Percentiles rank a stretch among this genome's conserved stretches.
Evolutionary conservation across 1,140 invertebrate genomes (phyloP).

Genomic region (Planococcus citri): DNA sequence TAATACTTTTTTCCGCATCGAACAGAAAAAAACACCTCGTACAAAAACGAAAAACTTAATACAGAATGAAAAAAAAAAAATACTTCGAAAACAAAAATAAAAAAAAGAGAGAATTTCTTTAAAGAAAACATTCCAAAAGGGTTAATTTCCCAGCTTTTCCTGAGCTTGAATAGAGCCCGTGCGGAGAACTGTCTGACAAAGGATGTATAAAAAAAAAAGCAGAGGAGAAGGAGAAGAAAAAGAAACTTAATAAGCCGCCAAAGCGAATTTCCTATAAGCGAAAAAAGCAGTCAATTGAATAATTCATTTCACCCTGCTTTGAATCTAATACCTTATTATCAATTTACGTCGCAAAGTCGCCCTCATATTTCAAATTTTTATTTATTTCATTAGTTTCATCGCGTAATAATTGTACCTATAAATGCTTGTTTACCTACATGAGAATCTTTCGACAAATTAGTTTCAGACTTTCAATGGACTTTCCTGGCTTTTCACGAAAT

Average conservation of each 20-base stretch:
- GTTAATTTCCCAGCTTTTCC: slow-evolving; percentile 1
- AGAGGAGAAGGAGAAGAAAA: too few relatives aligned
- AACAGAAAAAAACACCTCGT: background rate
- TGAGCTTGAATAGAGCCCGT: background rate
- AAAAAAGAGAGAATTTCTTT: background rate
- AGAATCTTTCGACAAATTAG: too few relatives aligned
- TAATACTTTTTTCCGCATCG: background rate
- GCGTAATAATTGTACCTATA: background rate
- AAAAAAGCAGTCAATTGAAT: background rate
- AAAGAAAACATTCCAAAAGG: background rate
- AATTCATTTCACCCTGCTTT: background rate
- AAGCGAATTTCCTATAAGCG: background rate
- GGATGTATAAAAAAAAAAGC: background rate
- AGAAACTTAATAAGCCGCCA: background rate
- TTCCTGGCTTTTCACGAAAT: too few relatives aligned
- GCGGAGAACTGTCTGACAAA: background rate
- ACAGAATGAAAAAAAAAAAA: background rate
- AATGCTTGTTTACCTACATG: too few relatives aligned
- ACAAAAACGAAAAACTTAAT: slow-evolving; percentile 8
- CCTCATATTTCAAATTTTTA: too few relatives aligned
- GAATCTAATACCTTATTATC: background rate
- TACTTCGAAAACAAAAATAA: background rate
- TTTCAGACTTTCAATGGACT: too few relatives aligned
- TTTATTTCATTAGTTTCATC: background rate
- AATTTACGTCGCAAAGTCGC: background rate